Evolutionary conservation across 2,797 vertebrate species (phyloP).

Genomic region (Eutrigla gurnardus): DNA sequence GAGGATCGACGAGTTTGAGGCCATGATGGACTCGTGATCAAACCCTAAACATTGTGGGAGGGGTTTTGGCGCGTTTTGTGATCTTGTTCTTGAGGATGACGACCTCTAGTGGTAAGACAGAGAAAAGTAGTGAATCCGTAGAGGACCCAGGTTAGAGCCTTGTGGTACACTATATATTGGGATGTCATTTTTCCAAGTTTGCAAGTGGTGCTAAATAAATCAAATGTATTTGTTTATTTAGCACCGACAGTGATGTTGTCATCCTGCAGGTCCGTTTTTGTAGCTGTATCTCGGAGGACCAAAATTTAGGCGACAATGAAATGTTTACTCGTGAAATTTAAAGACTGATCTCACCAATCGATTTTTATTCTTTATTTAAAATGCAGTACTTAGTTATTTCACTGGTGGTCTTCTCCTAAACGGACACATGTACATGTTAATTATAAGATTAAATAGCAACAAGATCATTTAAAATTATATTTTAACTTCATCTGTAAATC

Average conservation of each 20-base stretch:
- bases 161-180: background rate
- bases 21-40: slow-evolving; percentile 84
- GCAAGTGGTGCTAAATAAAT: background rate
- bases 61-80: background rate
- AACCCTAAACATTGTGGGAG: background rate
- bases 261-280: background rate
- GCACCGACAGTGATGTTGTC: background rate
- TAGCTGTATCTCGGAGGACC: background rate
- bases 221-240: background rate
- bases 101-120: background rate
- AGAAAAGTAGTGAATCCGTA: background rate
- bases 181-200: background rate
- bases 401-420: too few species aligned
- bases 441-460: too few species aligned
- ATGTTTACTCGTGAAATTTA: background rate
- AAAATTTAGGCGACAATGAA: background rate
- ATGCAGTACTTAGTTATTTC: background rate
- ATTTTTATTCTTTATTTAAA: background rate
- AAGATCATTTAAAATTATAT: too few species aligned
- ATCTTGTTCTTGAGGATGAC: background rate
- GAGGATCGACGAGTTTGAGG: slow-evolving; percentile 95
- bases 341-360: background rate
- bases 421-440: too few species aligned
- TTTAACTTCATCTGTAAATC: too few species aligned
- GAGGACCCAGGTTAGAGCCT: background rate